Evolutionary conservation across 2,888 invertebrate genomes (phyloP), one percentile per base, ranked within the genome.

Genomic region (Venusia cambrica): DNA sequence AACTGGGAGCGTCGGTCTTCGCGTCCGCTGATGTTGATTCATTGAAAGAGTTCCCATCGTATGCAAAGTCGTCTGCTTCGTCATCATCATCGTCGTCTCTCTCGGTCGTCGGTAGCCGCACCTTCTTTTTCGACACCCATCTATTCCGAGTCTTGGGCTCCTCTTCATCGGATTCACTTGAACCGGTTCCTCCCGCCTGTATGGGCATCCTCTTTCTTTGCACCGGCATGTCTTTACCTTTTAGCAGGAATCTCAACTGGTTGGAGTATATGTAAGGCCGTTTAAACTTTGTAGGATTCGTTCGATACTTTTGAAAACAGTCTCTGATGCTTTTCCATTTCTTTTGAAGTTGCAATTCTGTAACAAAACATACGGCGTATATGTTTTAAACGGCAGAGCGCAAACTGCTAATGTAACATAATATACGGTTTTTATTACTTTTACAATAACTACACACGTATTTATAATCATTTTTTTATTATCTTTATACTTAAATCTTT

Each of bases 241-340:
- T 80, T 4, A 74, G 36, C 2, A 85, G 57, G 30, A 87, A 87
- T 27, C 75, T 68, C 24, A 85, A 38, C 6, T 79, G 76, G 45
- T 67, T 78, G 5, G 48, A 46, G 48, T 84, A 85, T 7, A 85
- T 52, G 43, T 87, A 87, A 0, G 85, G 84, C 5, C 71, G 63
- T 41, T 58, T 73, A 3, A 73, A 73, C 54, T 70, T 67, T 6
- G 61, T 65, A 1, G 83, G 83, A 33, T 81, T 72, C 1, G 59
- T 41, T 12, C 75, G 29, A 54, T 77, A 83, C 39, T 84, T 84
- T 39, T 73, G 71, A 41, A 75, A 85, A 44, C 78, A 77, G 42
- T 87, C 87, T 12, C 83, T 59, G 5, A 85, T 74, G 47, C 85
- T 78, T 46, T 85, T 87, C 85, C 85, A 87, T 63, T 85, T 87